Base-by-base conservation (phyloP, 2,797 vertebrate species). In the Thunnus albacares region DNA sequence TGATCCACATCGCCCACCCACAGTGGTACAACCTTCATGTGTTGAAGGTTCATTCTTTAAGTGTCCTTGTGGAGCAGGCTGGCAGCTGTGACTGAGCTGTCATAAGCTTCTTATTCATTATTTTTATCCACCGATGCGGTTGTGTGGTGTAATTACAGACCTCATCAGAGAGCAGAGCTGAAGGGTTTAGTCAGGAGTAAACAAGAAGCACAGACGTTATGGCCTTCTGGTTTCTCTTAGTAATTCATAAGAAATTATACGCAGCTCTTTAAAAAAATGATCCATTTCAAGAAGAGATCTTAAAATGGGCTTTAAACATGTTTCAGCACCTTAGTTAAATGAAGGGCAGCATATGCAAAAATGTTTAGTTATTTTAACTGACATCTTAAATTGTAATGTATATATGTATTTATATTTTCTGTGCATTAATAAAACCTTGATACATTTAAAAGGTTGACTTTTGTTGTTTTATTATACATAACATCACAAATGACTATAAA, bases 391-490 rank as follows among this genome's bases (percentile, higher is more conserved):
- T 14, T 77, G 73, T 52, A 74, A 68, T 82, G 72, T 88, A 66
- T 47, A 79, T 79, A 81, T n/a, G 57, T 90, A 85, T 89, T 87
- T 91, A 72, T 87, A 86, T 84, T 82, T 82, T 83, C 20, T 74
- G 1, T 80, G 49, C 80, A 35, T 90, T 83, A 90, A 87, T 92
- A 92, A 90, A 93, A 62, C 13, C 41, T 60, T 82, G 51, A 75
- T 71, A 71, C 14, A 38, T 24, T 51, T 1, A 18, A 57, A 71
- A 13, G 2, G 14, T 24, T 62, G 10, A 6, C 4, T 47, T 30
- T 56, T 66, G 28, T 30, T 26, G 18, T 59, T 52, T 71, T 38
- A 41, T 38, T 55, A 41, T 15, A 22, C 1, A 30, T 13, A 49
- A 2, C 1, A 45, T 45, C 3, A 13, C 30, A 30, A 30, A 43